A percentile compares a stretch with the other conserved stretches of the same genome.
phyloP scores from a whole-genome alignment of 2,888 invertebrate species.

The Euphydryas editha region DNA sequence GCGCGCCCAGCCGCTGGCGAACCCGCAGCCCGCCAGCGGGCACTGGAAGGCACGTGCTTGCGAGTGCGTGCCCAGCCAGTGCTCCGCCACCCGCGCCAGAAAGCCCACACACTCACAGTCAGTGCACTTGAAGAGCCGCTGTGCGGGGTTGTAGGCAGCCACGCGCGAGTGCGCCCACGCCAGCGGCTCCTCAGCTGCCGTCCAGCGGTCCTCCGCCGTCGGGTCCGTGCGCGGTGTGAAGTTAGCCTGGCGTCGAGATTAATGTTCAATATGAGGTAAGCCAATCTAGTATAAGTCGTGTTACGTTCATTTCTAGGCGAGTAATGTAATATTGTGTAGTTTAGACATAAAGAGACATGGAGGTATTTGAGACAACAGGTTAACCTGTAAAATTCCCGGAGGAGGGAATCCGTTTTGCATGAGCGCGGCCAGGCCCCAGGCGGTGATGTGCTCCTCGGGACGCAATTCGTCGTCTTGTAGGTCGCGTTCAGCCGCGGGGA shows the following conservation, averaged over 20 bases:
- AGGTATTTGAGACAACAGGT: not conserved
- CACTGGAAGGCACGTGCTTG: conserved; percentile 87
- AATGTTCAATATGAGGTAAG: too few relatives aligned
- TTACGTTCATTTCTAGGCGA: too few relatives aligned
- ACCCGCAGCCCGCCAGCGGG: conserved; percentile 88
- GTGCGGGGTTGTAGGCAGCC: conserved; percentile 90
- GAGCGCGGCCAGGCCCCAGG: conserved; percentile 89
- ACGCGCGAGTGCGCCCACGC: conserved; percentile 91
- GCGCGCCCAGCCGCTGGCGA: conserved; percentile 90
- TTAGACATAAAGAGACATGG: not conserved
- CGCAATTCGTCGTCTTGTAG: conserved; percentile 82
- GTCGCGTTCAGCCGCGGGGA: conserved; percentile 79
- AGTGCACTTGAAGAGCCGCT: conserved; percentile 89
- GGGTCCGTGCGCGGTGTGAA: conserved; percentile 81
- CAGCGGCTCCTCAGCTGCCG: conserved; percentile 87
- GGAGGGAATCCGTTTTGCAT: conserved; percentile 90
- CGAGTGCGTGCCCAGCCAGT: conserved; percentile 88
- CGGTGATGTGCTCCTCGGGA: conserved; percentile 88
- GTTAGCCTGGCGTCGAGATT: conserved; percentile 65
- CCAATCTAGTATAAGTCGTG: too few relatives aligned
- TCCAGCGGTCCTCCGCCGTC: conserved; percentile 84
- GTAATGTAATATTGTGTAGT: too few relatives aligned
- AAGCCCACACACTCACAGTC: conserved; percentile 91
- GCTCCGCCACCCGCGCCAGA: conserved; percentile 88
- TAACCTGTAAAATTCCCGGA: conserved; percentile 83